Percentiles rank a stretch among this genome's conserved stretches.
phyloP scores from a whole-genome alignment of 2,797 vertebrate genomes.

The Tragelaphus oryx region DNA sequence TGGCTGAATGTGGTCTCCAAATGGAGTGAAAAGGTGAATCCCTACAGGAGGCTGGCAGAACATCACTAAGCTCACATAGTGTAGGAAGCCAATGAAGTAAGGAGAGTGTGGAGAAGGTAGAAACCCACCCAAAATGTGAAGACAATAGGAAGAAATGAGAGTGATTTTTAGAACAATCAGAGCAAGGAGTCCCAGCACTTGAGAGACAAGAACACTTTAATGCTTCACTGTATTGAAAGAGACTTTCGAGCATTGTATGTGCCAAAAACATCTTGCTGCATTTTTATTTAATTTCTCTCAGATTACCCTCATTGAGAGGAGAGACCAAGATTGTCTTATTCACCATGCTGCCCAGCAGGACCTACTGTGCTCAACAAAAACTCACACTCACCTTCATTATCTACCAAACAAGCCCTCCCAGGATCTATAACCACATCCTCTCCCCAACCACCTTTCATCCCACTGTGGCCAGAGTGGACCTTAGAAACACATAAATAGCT shows the following conservation, averaged over 20 bases:
- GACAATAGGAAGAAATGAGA: not conserved
- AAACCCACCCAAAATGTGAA: not conserved
- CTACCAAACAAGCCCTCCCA: not conserved
- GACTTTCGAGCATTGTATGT: not conserved
- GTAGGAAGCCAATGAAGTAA: not conserved
- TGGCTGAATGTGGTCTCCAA: not conserved
- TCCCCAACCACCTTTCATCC: not conserved
- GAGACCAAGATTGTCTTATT: not conserved
- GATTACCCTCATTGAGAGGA: not conserved
- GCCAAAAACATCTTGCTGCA: not conserved
- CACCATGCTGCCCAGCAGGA: not conserved
- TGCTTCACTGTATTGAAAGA: not conserved
- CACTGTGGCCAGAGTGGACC: not conserved
- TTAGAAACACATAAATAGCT: not conserved
- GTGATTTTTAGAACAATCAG: not conserved
- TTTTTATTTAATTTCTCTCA: not conserved
- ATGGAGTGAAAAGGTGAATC: not conserved
- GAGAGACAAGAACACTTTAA: not conserved
- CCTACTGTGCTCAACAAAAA: not conserved
- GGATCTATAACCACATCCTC: not conserved
- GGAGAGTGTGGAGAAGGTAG: not conserved
- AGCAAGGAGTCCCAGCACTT: not conserved
- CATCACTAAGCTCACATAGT: not conserved
- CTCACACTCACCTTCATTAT: not conserved
- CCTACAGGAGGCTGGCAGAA: not conserved